Evolutionary conservation across 2,888 invertebrate species (phyloP), one percentile per base, ranked within the genome.

Genomic region (Epinotia nisella): DNA sequence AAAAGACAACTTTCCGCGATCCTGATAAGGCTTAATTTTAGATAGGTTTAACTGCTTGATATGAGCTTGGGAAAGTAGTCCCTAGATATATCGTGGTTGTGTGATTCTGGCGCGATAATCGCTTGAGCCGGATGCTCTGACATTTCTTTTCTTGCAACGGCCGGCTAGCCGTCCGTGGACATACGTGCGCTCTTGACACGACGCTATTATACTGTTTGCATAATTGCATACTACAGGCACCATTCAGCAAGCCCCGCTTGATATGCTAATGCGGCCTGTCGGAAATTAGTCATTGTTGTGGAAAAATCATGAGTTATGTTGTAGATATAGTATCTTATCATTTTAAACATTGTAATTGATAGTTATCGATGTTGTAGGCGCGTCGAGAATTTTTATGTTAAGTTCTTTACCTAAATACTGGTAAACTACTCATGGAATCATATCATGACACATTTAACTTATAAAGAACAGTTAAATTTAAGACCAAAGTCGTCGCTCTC

Each of bases 181-280:
- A 83, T 85, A 85, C 83, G 83, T 83, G 81, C 76, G 77, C 77
- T 77, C 79, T 81, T 82, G 88, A 88, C 90, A 89, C 87, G 80
- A 75, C 82, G 82, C 88, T 85, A 89, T 90, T 92, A 91, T 88
- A 88, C 88, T 87, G 88, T 91, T 91, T 88, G 87, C 87, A 87
- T 92, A 92, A 91, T 92, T 90, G 85, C 83, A 87, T 82, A 78
- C 81, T 83, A 78, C 83, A 78, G 80, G 79, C 59, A 83, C 84
- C 85, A 85, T 84, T 86, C 87, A 85, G 77, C 82, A 77, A 81
- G 78, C 76, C 75, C 79, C 78, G 77, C 82, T 85, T 85, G 86
- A 87, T 85, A 90, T 88, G 87, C 87, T 87, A 90, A 90, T 90
- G 86, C 81, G 84, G 85, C 84, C 82, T 80, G 81, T 79, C 79